Evolutionary conservation across 2,888 invertebrate species (phyloP), one percentile per base, ranked within the genome.

Genomic region (Agrotis clavis): DNA sequence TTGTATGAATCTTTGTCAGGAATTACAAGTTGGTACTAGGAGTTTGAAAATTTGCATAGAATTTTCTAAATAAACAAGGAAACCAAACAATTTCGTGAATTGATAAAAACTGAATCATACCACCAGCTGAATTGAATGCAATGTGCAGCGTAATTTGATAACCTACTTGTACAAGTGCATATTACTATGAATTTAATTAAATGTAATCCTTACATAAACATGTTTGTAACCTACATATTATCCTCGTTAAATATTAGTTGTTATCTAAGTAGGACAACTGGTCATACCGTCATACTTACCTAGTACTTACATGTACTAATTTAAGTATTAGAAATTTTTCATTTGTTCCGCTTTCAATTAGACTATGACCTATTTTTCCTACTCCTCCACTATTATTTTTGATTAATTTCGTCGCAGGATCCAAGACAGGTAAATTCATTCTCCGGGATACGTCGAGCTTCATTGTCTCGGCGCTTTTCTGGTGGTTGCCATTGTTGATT

Each of bases 211-310:
- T 53, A 56, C 60, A 19, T 62, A 67, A 35, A 71, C 53, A 63
- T 68, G 64, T 63, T 16, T 25, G 51, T 64, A 67, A 74, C 60
- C 73, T 61, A 77, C 54, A 59, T 73, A 50, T 16, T 56, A 67
- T 65, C 16, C 50, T 67, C 53, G 57, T 21, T 51, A 65, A 73
- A 77, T 65, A 41, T 50, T 50, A 61, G 11, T 54, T 41, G 60
- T 74, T 77, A 80, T 80, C 80, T 64, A 65, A 65, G 30, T 77
- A 30, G 80, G 25, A 0, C 67, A 70, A 56, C 51, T 57, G 59
- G 71, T 63, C 50, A 62, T 56, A n/a, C 30, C 61, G 71, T 63
- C 50, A 62, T 56, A n/a, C 30, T 65, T 35, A n/a, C 47, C 41
- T 13, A 69, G 50, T n/a, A 45, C 1, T 9, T 25, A 45, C 53